phyloP scores from a whole-genome alignment of 2,113 vertebrate species.

The Esox niger region DNA sequence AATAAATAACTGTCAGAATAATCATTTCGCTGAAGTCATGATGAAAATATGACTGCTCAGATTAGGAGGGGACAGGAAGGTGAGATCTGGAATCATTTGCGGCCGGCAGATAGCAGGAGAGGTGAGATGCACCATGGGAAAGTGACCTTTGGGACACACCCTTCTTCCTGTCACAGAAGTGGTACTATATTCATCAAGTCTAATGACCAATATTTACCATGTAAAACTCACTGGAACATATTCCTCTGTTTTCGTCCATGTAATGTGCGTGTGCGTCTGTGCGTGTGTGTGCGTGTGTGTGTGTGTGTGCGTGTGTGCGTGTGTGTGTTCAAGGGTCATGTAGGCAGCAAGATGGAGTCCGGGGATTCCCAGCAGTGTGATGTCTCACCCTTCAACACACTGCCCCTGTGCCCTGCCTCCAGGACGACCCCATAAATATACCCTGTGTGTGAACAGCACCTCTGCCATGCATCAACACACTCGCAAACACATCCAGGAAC shows the following conservation, averaged over 20 bases:
- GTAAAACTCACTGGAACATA: too few species aligned
- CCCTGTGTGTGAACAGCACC: slow-evolving; percentile 44
- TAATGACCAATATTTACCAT: too few species aligned
- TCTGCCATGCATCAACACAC: slow-evolving; percentile 38
- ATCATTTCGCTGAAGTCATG: not conserved
- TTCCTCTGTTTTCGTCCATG: too few species aligned
- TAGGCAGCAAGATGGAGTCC: not conserved
- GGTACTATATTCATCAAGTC: too few species aligned
- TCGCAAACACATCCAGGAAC: not conserved
- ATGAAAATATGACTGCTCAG: not conserved
- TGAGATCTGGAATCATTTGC: not conserved
- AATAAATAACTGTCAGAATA: too few species aligned
- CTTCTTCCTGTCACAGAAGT: too few species aligned
- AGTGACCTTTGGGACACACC: not conserved
- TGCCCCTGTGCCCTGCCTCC: slow-evolving; percentile 43
- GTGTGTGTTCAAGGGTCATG: too few species aligned
- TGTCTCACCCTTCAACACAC: slow-evolving; percentile 48
- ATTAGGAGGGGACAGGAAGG: not conserved
- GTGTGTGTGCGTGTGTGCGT: slow-evolving; percentile 26
- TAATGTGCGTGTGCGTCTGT: too few species aligned
- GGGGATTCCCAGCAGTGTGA: slow-evolving; percentile 47
- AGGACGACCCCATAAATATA: slow-evolving; percentile 50
- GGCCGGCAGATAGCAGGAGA: slow-evolving; percentile 3
- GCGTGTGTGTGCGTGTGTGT: too few species aligned
- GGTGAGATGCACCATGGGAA: slow-evolving; percentile 7